Conservation (phyloP, 92 coral and sea anemone genomes). For the Palythoa caribaeorum region DNA sequence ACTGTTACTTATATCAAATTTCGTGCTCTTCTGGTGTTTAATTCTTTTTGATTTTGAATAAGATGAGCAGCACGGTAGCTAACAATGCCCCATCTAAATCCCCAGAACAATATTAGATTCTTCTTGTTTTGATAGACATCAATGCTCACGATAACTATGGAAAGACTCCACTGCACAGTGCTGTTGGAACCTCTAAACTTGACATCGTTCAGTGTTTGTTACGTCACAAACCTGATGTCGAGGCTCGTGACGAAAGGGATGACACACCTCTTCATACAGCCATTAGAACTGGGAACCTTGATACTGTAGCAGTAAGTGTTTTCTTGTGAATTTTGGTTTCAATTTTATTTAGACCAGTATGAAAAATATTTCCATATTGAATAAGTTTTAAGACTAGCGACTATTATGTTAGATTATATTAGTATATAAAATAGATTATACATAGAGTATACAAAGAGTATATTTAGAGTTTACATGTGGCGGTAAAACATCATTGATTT, state of each 20-base stretch:
- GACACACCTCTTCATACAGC: conserved; percentile 92
- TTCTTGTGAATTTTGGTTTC: background rate
- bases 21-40: too few species aligned
- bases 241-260: conserved; percentile 90
- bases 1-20: too few species aligned
- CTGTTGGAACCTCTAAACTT: conserved; percentile 87
- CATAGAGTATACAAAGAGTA: too few species aligned
- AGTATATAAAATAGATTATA: too few species aligned
- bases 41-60: background rate
- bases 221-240: conserved; percentile 88
- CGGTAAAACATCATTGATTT: too few species aligned
- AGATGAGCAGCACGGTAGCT: background rate
- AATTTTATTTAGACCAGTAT: too few species aligned
- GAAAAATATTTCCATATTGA: too few species aligned
- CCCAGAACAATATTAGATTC: too few species aligned
- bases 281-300: conserved; percentile 83
- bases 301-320: conserved; percentile 70
- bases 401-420: too few species aligned
- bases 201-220: conserved; percentile 86
- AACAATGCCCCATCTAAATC: background rate
- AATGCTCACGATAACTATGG: conserved; percentile 94
- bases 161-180: conserved; percentile 90
- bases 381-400: too few species aligned
- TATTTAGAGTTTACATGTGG: too few species aligned
- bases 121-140: conserved; percentile 59